Base-by-base conservation (phyloP, 2,888 invertebrate species). In the Anarsia innoxiella region DNA sequence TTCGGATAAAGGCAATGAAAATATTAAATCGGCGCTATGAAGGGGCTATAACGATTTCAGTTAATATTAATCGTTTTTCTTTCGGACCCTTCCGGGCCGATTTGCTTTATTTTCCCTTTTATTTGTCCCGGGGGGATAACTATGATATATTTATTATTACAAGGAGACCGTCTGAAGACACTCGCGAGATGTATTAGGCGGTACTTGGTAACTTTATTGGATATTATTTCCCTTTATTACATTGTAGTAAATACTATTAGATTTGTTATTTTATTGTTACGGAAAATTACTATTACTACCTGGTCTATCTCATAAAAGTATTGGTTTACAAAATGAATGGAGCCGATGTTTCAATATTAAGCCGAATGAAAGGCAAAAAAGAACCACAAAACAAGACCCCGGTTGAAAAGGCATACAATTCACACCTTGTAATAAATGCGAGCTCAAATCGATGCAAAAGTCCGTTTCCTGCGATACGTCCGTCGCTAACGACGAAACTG, bases 11-110 rank as follows among this genome's bases (percentile, higher is more conserved):
- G 49, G 65, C 64, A 69, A 65, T 78, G 75, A 82, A 80, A 79
- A 79, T 82, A 80, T 82, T 76, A 79, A 75, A 75, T 70, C 63
- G 64, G 44, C 50, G 59, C 66, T 64, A 72, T 78, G 74, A 73
- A 72, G 65, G 65, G 66, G 60, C 76, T 49, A 76, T 80, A 79
- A 82, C 79, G 70, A 74, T 82, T 77, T 77, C 77, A 80, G 82
- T 83, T 83, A 82, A 84, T 83, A 83, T 83, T 83, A 84, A 84
- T 83, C 80, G 83, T 65, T 84, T 80, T 83, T 80, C 83, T 83
- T 80, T 71, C 70, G 56, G 77, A 75, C 83, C 83, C 82, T 78
- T 79, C 78, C 72, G 62, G 53, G 56, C 59, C 72, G 78, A 73
- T 80, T 82, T 79, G 74, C 67, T 80, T 80, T 82, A 80, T 83